phyloP scores from a whole-genome alignment of 2,888 invertebrate species.

The Siphlonurus alternatus region DNA sequence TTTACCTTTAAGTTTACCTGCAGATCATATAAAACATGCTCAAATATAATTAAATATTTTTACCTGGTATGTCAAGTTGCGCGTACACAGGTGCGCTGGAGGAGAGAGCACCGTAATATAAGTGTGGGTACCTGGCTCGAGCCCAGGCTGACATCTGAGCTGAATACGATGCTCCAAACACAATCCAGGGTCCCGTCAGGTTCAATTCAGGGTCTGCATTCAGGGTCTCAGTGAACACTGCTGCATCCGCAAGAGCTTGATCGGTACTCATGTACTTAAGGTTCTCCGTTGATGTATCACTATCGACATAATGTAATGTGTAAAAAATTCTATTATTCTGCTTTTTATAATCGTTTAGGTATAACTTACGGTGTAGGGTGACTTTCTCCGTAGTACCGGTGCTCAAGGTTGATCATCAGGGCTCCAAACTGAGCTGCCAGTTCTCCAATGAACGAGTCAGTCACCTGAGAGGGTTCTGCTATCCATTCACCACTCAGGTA shows the following conservation, averaged over 20 bases:
- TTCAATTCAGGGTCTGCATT: constrained; percentile 15
- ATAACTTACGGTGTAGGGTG: constrained; percentile 44
- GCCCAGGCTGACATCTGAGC: constrained; percentile 43
- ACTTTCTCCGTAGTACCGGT: constrained; percentile 64
- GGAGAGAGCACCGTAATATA: constrained; percentile 35
- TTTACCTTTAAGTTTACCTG: too few relatives aligned
- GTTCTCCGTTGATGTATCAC: constrained; percentile 25
- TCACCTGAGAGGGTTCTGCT: constrained; percentile 37
- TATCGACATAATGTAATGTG: constrained; percentile 14
- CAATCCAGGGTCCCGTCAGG: constrained; percentile 19
- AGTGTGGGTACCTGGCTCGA: constrained; percentile 37
- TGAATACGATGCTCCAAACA: constrained; percentile 42
- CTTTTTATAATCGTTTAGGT: too few relatives aligned
- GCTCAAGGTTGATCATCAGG: constrained; percentile 57
- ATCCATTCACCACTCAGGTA: constrained; percentile 49
- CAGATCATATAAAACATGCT: too few relatives aligned
- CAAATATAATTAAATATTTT: too few relatives aligned
- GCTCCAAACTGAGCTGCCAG: constrained; percentile 40
- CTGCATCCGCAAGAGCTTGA: constrained; percentile 32
- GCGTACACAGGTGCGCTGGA: constrained; percentile 41
- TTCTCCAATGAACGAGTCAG: constrained; percentile 20
- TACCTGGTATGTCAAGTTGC: constrained; percentile 32
- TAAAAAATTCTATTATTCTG: too few relatives aligned
- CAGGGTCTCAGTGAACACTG: constrained; percentile 25
- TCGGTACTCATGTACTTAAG: constrained; percentile 27